Conservation (phyloP, 2,113 vertebrate species). For the Pagrus major region DNA sequence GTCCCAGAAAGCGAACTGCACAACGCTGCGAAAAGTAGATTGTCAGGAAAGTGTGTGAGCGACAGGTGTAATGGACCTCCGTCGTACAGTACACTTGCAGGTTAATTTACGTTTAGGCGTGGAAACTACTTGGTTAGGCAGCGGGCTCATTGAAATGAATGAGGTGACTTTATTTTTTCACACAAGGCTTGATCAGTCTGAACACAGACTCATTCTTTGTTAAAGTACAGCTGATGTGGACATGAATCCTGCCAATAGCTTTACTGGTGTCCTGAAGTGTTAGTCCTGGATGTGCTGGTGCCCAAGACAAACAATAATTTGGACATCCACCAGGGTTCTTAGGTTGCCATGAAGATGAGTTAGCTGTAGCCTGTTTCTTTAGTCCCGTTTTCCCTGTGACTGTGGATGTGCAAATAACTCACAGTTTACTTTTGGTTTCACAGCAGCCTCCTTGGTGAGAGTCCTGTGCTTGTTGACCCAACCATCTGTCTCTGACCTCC, state of each 20-base stretch:
- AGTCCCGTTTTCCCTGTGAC: background rate
- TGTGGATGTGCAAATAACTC: background rate
- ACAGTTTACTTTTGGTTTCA: background rate
- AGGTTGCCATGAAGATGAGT: background rate
- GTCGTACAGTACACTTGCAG: too few species aligned
- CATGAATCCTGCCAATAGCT: background rate
- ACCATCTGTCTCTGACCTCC: too few species aligned
- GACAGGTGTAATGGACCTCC: too few species aligned
- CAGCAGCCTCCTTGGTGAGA: too few species aligned
- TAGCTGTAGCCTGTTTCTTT: background rate
- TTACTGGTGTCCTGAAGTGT: background rate
- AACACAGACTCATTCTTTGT: background rate
- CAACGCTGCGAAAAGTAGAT: background rate
- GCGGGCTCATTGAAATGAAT: slow-evolving; percentile 9
- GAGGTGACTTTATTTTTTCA: background rate
- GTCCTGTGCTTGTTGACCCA: too few species aligned
- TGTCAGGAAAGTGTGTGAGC: too few species aligned
- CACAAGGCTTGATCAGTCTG: background rate
- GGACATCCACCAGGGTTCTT: background rate
- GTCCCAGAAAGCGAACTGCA: background rate
- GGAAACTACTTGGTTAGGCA: background rate
- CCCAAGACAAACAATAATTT: background rate
- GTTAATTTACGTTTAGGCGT: too few species aligned
- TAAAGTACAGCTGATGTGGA: background rate
- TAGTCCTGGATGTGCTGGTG: background rate